phyloP scores from a whole-genome alignment of 2,888 invertebrate genomes.

The Scaptomyza flava region DNA sequence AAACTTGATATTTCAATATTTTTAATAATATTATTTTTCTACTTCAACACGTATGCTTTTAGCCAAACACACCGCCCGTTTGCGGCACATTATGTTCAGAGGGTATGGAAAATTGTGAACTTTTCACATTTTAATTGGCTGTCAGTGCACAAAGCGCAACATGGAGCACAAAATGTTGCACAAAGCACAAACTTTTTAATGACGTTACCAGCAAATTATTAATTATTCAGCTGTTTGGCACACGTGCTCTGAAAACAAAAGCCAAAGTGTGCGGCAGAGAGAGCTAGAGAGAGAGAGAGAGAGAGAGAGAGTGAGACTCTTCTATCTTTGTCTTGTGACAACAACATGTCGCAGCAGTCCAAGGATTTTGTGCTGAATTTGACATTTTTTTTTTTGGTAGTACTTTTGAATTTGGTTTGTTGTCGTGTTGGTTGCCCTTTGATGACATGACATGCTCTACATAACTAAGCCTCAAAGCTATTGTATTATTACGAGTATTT shows the following conservation, averaged over 20 bases:
- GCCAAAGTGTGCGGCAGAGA: background rate
- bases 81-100: background rate
- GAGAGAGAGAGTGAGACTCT: background rate
- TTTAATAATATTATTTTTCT: background rate
- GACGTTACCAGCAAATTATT: slow-evolving; percentile 64
- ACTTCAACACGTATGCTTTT: too few species aligned
- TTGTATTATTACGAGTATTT: slow-evolving; percentile 10
- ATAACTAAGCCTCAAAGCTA: slow-evolving; percentile 35
- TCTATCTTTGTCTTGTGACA: slow-evolving; percentile 1
- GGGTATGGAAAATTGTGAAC: slow-evolving; percentile 42
- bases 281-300: background rate
- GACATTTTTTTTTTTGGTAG: slow-evolving; percentile 17
- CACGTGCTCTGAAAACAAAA: slow-evolving; percentile 5
- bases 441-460: slow-evolving; percentile 59
- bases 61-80: too few species aligned
- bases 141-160: slow-evolving; percentile 44
- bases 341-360: slow-evolving; percentile 40
- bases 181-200: slow-evolving; percentile 73
- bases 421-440: slow-evolving; percentile 24
- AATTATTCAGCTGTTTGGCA: slow-evolving; percentile 52
- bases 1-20: background rate
- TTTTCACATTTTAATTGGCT: slow-evolving; percentile 67
- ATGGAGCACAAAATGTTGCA: slow-evolving; percentile 45
- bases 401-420: slow-evolving; percentile 18
- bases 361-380: slow-evolving; percentile 54